phyloP scores from a whole-genome alignment of 1,140 invertebrate species.

The Diorhabda sublineata region DNA sequence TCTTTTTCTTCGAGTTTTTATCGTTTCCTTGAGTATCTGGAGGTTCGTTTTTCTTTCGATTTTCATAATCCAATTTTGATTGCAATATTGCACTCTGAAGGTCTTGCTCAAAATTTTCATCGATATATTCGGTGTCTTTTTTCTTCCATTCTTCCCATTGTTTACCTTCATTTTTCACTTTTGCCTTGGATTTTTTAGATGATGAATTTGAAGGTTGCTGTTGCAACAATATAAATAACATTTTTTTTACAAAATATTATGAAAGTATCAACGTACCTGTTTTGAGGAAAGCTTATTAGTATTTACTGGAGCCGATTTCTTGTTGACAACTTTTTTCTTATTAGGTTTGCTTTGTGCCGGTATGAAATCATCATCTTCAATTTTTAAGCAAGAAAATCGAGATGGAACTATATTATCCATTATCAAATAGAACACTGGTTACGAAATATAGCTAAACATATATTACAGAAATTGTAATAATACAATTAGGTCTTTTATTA shows the following conservation, averaged over 20 bases:
- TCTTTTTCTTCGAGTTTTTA: conserved; percentile 58
- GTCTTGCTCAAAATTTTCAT: conserved; percentile 61
- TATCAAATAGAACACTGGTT: not conserved
- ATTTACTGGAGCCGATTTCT: conserved; percentile 20
- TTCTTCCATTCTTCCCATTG: conserved; percentile 61
- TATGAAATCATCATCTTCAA: conserved; percentile 56
- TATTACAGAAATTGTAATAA: too few relatives aligned
- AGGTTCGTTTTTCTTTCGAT: conserved; percentile 50
- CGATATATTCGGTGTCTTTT: conserved; percentile 58
- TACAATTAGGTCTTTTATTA: too few relatives aligned
- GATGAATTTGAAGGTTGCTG: not conserved
- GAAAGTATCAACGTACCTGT: conserved; percentile 17
- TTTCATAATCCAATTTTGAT: conserved; percentile 66
- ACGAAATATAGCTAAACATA: too few relatives aligned
- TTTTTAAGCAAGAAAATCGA: conserved; percentile 57
- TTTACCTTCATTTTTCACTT: conserved; percentile 44
- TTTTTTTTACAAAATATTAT: not conserved
- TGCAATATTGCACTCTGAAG: conserved; percentile 60
- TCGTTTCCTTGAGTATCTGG: conserved; percentile 44
- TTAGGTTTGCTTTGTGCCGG: conserved; percentile 40
- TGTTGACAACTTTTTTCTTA: conserved; percentile 39
- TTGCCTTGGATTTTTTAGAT: conserved; percentile 45
- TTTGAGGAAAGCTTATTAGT: conserved; percentile 23
- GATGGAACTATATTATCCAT: conserved; percentile 49
- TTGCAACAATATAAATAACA: not conserved